A percentile compares a stretch with the other conserved stretches of the same genome.
These are phyloP conservation scores for Ptilorrhoa leucosticta DNA, from an alignment of 2,113 vertebrate genomes.

Conservation along the genomic window DNA sequence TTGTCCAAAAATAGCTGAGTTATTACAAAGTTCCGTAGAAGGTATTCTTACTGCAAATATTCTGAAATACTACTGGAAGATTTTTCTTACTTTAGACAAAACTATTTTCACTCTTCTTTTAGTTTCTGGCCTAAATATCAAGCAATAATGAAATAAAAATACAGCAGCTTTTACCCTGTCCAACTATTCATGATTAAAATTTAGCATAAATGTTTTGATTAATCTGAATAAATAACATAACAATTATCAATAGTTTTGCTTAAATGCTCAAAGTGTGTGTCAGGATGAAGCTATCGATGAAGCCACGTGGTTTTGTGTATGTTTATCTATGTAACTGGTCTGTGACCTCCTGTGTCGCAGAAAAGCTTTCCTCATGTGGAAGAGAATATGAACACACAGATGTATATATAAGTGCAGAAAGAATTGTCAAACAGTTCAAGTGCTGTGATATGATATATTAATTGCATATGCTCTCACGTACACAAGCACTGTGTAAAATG, in stretches of 20 bases:
- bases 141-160: neutral
- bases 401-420: neutral
- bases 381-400: neutral
- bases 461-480: neutral
- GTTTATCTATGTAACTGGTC: neutral
- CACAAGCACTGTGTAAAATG: accelerated
- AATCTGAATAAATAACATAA: neutral
- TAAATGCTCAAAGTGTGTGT: neutral
- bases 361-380: neutral
- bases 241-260: neutral
- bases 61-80: neutral
- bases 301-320: neutral
- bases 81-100: neutral
- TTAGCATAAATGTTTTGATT: neutral
- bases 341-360: neutral
- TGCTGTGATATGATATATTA: neutral
- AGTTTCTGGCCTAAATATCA: neutral
- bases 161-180: neutral
- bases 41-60: neutral
- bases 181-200: neutral
- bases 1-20: neutral
- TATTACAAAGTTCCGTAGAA: neutral
- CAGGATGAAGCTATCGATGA: neutral
- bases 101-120: neutral
- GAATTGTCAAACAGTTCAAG: neutral